Base-by-base conservation (phyloP, 2,113 vertebrate species). In the Noctilio leporinus region DNA sequence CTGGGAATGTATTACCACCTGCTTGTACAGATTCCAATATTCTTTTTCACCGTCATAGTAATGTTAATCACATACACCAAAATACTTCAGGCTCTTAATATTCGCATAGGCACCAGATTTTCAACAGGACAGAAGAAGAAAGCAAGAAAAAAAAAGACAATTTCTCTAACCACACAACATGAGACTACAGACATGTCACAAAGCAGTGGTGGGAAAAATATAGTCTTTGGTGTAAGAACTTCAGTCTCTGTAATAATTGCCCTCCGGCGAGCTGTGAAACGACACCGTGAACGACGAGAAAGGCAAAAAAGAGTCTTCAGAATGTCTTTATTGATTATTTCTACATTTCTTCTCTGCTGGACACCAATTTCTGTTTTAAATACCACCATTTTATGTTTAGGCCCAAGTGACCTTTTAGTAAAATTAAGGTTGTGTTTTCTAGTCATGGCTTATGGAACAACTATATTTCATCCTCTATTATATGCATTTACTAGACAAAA, bases 391-490 rank as follows among this genome's bases (percentile, higher is more conserved):
- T 98, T 99, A 95, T 99, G 99, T 96, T 95, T 99, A 96, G 99
- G 99, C 96, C 99, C 99, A 98, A 99, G 99, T 98, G 98, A 99
- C 98, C 98, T 99, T 96, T 99, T 99, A 98, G 99, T 99, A 98
- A 99, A 99, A 97, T 95, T 99, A 97, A 98, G 99, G 97, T 98
- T 99, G 94, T 99, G 99, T 97, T 99, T 99, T 98, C 98, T 99
- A 98, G 99, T 99, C 94, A 99, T 99, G 99, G 99, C 99, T 78
- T 99, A 99, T 0, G 99, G 99, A 97, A 99, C 99, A 91, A 99
- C 99, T 80, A 99, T 99, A 98, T 99, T 99, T 97, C 99, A 99
- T 94, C 99, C 99, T 76, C 97, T 99, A 95, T 98, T 99, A 92
- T 99, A 99, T 45, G 99, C 99, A 97, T 99, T 99, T 98, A 99